Percentiles rank a stretch among this genome's conserved stretches.
Conservation (phyloP, 2,797 vertebrate species). For the Lindbergichthys nudifrons region DNA sequence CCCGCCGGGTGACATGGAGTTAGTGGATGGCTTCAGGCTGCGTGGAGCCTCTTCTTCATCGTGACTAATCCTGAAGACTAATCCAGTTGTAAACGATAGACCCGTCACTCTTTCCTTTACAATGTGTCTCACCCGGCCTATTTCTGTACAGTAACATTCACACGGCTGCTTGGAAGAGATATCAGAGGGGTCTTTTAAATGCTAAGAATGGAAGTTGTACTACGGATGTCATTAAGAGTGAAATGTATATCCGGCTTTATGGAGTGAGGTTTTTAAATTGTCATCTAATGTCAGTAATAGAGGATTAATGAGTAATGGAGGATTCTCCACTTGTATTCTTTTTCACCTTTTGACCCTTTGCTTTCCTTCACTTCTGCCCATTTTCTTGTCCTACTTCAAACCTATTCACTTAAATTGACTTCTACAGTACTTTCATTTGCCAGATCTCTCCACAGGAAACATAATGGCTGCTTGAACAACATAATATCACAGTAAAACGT, state of each 20-base stretch:
- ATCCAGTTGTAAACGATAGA: constrained; percentile 74
- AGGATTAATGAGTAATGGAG: not conserved
- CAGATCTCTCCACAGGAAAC: not conserved
- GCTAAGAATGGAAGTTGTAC: constrained; percentile 21
- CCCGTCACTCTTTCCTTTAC: constrained; percentile 54
- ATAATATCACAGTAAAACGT: no score
- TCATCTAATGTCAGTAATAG: not conserved
- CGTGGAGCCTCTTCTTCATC: constrained; percentile 55
- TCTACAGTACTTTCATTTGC: not conserved
- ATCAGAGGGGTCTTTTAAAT: constrained; percentile 31
- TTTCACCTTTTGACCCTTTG: not conserved
- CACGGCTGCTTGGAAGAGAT: constrained; percentile 59
- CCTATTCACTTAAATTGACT: not conserved
- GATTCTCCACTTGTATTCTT: not conserved
- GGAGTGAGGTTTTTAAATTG: not conserved
- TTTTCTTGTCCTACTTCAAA: not conserved
- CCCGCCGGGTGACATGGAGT: constrained; percentile 50
- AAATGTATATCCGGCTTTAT: not conserved
- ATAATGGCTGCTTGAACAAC: not conserved
- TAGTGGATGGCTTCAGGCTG: constrained; percentile 61
- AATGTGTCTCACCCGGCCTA: constrained; percentile 39
- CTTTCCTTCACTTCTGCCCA: not conserved
- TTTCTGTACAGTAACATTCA: constrained; percentile 53
- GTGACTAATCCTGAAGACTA: constrained; percentile 77
- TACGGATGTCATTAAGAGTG: not conserved